These are phyloP conservation scores for Acromyrmex charruanus DNA, from an alignment of 1,140 invertebrate species.

Conservation along the genomic window DNA sequence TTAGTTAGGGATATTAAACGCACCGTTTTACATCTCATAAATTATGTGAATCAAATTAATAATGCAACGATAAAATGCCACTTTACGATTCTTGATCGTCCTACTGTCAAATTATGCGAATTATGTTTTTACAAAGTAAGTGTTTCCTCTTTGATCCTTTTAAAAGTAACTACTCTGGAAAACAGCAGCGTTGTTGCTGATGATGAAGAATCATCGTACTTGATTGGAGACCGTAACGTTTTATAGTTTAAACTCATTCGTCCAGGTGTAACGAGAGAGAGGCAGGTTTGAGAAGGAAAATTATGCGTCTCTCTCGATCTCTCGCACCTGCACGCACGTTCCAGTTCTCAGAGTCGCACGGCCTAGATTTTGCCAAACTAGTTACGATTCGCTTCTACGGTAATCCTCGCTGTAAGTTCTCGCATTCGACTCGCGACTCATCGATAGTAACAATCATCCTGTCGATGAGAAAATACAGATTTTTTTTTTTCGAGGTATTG, in stretches of 20 bases:
- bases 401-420: background rate
- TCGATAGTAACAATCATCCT: conserved; percentile 3
- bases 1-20: background rate
- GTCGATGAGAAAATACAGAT: conserved; percentile 14
- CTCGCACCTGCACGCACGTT: conserved; percentile 76
- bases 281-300: conserved; percentile 59
- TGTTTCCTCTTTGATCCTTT: background rate
- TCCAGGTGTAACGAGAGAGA: conserved; percentile 57
- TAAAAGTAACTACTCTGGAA: background rate
- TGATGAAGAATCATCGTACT: background rate
- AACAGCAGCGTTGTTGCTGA: background rate
- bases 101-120: background rate
- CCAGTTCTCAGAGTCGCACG: conserved; percentile 76
- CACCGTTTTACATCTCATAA: background rate
- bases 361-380: conserved; percentile 66
- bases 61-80: background rate
- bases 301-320: conserved; percentile 28
- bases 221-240: background rate
- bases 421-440: background rate
- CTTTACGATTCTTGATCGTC: background rate
- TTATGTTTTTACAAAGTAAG: background rate
- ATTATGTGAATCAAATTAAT: conserved; percentile 10
- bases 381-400: conserved; percentile 46
- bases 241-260: background rate
- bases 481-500: conserved; percentile 1